phyloP scores from a whole-genome alignment of 2,113 vertebrate genomes.

The Oryzias woworae region DNA sequence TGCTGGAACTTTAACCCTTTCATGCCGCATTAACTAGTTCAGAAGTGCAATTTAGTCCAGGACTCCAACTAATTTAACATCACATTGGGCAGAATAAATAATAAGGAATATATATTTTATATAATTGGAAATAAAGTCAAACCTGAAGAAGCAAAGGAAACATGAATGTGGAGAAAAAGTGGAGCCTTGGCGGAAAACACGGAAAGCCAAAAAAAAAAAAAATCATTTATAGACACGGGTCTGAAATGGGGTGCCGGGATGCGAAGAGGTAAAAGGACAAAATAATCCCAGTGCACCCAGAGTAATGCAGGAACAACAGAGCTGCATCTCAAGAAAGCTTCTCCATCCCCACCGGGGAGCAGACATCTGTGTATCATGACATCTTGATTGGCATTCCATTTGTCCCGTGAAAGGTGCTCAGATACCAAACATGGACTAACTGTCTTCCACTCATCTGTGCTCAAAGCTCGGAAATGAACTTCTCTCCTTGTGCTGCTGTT shows the following conservation, averaged over 20 bases:
- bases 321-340: constrained; percentile 70
- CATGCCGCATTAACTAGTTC: no score
- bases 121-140: no score
- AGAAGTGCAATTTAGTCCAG: no score
- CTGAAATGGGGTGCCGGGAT: constrained; percentile 54
- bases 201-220: constrained; percentile 32
- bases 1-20: no score
- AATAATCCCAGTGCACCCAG: constrained; percentile 73
- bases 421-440: constrained; percentile 64
- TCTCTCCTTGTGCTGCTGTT: constrained; percentile 38
- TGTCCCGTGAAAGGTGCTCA: constrained; percentile 74
- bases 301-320: constrained; percentile 71
- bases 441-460: constrained; percentile 67
- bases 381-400: constrained; percentile 78
- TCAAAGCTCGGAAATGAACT: constrained; percentile 67
- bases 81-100: no score
- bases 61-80: no score
- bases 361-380: constrained; percentile 66
- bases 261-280: constrained; percentile 68
- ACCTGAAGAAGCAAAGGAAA: neutral
- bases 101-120: no score
- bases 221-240: constrained; percentile 55
- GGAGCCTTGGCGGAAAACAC: constrained; percentile 23
- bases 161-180: constrained; percentile 7
- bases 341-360: constrained; percentile 51